Evolutionary conservation across 1,140 invertebrate species (phyloP), one percentile per base, ranked within the genome.

Genomic region (Aphidius gifuensis): DNA sequence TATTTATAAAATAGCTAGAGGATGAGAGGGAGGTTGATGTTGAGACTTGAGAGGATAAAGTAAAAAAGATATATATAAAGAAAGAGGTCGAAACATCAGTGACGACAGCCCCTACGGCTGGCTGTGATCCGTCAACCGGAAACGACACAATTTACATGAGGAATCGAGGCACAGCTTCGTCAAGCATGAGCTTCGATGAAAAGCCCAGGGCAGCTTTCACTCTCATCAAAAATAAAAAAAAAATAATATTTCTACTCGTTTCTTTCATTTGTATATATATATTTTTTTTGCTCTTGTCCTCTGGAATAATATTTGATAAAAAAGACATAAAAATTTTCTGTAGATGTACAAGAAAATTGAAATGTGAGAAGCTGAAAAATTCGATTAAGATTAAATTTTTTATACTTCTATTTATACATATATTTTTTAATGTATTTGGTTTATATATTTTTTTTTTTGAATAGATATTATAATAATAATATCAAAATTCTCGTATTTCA

Each of bases 71-170:
- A 39, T 5, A 39, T 23, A 9, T 23, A 32, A 55, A n/a, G 9
- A 40, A 16, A 7, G 38, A 5, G 21, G 23, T 40, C 23, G 21
- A 43, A 39, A 11, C 54, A 46, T 21, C 9, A 58, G 43, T 54
- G 61, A 43, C 8, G 48, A 21, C 21, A 48, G 6, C 8, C 45
- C 56, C 56, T 58, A 60, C 61, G 66, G 70, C 67, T 67, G 66
- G 63, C 69, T 74, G 69, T 71, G 72, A 74, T 73, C 71, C 70
- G 70, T 71, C 72, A 74, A 70, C 64, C 70, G 70, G 71, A 74
- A 73, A 74, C 71, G 68, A 70, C 72, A 71, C 71, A 74, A 73
- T 74, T 74, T 74, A 71, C 72, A 73, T 73, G 71, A 74, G 72
- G 65, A 74, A 74, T 73, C 69, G 68, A 60, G 62, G 64, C 65